phyloP scores from a whole-genome alignment of 1,140 invertebrate genomes.

The Drepana arcuata region DNA sequence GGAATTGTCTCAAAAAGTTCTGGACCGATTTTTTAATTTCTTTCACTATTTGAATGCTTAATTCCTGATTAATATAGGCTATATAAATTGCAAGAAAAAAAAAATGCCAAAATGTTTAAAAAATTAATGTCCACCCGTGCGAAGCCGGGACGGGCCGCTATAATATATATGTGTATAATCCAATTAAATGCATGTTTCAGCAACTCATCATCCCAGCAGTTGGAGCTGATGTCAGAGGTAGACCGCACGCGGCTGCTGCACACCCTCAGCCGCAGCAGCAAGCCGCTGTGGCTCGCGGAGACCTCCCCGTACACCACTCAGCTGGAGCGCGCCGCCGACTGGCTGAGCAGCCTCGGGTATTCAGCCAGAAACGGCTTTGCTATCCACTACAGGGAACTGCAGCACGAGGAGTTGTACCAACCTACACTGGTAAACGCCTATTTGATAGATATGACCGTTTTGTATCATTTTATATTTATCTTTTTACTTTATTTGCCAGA shows the following conservation, averaged over 20 bases:
- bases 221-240: slow-evolving; percentile 37
- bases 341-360: slow-evolving; percentile 49
- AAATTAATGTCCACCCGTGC: no score
- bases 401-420: slow-evolving; percentile 41
- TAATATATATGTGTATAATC: no score
- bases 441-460: not conserved
- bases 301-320: slow-evolving; percentile 14
- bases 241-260: slow-evolving; percentile 36
- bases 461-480: not conserved
- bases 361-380: slow-evolving; percentile 50
- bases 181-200: no score
- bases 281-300: slow-evolving; percentile 56
- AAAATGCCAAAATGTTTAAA: no score
- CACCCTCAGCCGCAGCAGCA: slow-evolving; percentile 26
- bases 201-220: slow-evolving; percentile 42
- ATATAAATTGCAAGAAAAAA: no score
- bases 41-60: no score
- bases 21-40: no score
- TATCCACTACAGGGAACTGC: slow-evolving; percentile 46
- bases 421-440: slow-evolving; percentile 42
- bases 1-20: no score
- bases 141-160: no score
- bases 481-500: slow-evolving; percentile 20
- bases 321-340: slow-evolving; percentile 43
- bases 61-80: no score